Evolutionary conservation across 1,140 invertebrate genomes (phyloP).

Genomic region (Cepaea nemoralis): DNA sequence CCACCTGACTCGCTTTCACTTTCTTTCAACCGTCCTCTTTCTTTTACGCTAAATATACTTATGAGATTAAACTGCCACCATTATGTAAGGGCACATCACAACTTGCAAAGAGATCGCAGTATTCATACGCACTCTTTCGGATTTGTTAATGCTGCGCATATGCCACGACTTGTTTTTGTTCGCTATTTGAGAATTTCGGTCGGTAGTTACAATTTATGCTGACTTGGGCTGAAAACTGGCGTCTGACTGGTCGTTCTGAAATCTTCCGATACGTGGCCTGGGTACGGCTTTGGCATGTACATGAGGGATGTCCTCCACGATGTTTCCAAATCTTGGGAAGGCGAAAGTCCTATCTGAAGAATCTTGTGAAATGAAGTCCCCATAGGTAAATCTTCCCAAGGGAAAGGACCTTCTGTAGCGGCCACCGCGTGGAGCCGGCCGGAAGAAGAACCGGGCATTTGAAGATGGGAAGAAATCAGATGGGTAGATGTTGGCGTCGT

Average conservation of each 20-base stretch:
- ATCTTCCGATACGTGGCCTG: slow-evolving; percentile 2
- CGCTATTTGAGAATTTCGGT: neutral
- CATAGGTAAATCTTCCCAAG: neutral
- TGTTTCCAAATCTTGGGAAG: neutral
- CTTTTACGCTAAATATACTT: too few relatives aligned
- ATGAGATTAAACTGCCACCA: too few relatives aligned
- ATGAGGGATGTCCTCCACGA: neutral
- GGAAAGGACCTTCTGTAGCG: slow-evolving; percentile 21
- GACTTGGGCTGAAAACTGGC: neutral
- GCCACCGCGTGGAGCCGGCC: slow-evolving; percentile 9
- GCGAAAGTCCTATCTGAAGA: neutral
- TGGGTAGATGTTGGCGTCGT: neutral
- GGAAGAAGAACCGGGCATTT: neutral
- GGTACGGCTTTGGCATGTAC: slow-evolving; percentile 11
- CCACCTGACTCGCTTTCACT: too few relatives aligned
- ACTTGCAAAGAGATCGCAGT: too few relatives aligned
- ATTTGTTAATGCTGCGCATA: too few relatives aligned
- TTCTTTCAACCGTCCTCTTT: too few relatives aligned
- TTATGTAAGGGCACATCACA: too few relatives aligned
- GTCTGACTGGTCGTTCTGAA: neutral
- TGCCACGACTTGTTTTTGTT: neutral
- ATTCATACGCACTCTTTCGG: too few relatives aligned
- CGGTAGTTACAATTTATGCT: neutral
- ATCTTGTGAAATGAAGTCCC: slow-evolving; percentile 1
- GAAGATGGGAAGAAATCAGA: neutral